phyloP scores from a whole-genome alignment of 1,140 invertebrate genomes.

The Pemphigus obesinymphae region DNA sequence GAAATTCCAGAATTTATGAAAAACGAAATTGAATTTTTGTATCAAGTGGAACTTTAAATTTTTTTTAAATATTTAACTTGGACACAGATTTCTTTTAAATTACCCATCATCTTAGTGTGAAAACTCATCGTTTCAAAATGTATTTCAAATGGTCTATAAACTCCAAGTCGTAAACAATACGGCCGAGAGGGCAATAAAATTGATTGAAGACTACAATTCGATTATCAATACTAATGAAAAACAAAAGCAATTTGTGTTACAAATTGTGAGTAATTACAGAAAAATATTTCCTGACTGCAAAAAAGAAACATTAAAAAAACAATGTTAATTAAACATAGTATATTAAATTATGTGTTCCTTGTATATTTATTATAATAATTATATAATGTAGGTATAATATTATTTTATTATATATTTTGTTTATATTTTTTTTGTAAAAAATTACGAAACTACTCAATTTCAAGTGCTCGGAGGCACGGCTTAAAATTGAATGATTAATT shows the following conservation, averaged over 20 bases:
- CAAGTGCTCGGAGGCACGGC: no score
- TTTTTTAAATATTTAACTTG: not conserved
- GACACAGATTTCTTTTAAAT: not conserved
- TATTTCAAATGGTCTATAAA: not conserved
- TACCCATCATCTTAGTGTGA: not conserved
- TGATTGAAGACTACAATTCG: not conserved
- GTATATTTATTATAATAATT: not conserved
- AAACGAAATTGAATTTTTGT: not conserved
- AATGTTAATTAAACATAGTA: not conserved
- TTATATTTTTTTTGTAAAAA: not conserved
- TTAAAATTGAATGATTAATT: not conserved
- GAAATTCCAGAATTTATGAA: not conserved
- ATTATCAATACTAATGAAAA: no score
- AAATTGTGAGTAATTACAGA: not conserved
- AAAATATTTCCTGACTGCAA: not conserved
- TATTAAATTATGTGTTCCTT: not conserved
- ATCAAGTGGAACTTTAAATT: not conserved
- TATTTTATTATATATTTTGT: not conserved
- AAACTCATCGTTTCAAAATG: not conserved
- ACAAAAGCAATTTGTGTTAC: slow-evolving; percentile 1
- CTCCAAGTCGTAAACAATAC: not conserved
- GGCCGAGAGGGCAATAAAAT: not conserved
- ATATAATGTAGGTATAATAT: not conserved
- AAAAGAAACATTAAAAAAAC: not conserved
- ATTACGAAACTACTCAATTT: not conserved